These are phyloP conservation scores for Macroteleia sp. DNA, from an alignment of 2,888 invertebrate genomes.

Conservation along the genomic window DNA sequence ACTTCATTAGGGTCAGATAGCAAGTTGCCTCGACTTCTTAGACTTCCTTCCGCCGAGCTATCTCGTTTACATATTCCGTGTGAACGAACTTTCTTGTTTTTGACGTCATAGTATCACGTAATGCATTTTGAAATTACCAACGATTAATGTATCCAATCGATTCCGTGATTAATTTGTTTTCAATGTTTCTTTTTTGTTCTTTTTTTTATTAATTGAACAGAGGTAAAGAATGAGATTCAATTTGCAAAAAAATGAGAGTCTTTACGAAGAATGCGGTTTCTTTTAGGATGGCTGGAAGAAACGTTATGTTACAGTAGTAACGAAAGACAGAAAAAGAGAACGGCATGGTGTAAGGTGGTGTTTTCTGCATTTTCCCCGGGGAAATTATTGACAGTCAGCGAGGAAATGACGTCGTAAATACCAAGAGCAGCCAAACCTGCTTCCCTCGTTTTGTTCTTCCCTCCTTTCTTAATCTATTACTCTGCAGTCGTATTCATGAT, in stretches of 20 bases:
- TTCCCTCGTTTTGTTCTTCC: constrained; percentile 62
- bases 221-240: constrained; percentile 53
- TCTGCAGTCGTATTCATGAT: constrained; percentile 67
- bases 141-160: constrained; percentile 24
- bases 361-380: constrained; percentile 80
- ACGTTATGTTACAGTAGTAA: constrained; percentile 36
- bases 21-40: constrained; percentile 57
- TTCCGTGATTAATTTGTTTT: neutral
- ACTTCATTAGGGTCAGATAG: constrained; percentile 78
- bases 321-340: constrained; percentile 63
- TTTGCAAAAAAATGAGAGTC: constrained; percentile 51
- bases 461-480: constrained; percentile 68
- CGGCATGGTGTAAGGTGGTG: constrained; percentile 70
- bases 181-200: neutral
- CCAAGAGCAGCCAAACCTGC: constrained; percentile 75
- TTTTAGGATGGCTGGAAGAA: constrained; percentile 24
- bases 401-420: constrained; percentile 84
- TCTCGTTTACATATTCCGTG: constrained; percentile 55
- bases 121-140: neutral
- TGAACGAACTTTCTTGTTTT: constrained; percentile 45
- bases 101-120: constrained; percentile 5
- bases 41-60: constrained; percentile 51
- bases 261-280: constrained; percentile 33
- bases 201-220: no score
- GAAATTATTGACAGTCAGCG: constrained; percentile 84